phyloP scores from a whole-genome alignment of 2,113 vertebrate species.

The Oncorhynchus nerka region DNA sequence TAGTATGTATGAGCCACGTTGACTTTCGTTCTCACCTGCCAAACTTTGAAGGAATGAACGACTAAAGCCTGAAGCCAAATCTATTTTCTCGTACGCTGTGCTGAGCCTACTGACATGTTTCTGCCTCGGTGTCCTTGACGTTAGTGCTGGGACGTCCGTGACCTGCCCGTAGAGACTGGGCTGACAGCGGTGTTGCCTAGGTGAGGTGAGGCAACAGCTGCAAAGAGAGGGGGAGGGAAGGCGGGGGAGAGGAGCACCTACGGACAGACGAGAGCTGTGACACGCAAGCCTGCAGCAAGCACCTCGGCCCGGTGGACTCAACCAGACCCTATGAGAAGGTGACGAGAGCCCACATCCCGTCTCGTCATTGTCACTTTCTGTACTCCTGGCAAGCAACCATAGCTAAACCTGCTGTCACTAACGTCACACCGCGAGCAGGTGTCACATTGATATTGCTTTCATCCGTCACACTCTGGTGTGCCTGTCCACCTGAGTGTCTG shows the following conservation, averaged over 20 bases:
- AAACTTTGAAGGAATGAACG: too few species aligned
- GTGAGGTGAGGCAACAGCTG: conserved; percentile 23
- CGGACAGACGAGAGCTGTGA: not conserved
- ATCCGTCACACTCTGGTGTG: too few species aligned
- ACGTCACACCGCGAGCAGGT: not conserved
- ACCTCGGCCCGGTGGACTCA: not conserved
- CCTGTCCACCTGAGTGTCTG: not conserved
- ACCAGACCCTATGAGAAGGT: conserved; percentile 1
- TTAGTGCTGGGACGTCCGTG: conserved; percentile 9
- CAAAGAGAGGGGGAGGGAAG: not conserved
- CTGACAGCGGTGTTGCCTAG: conserved; percentile 15
- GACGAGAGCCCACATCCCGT: not conserved
- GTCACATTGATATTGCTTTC: not conserved
- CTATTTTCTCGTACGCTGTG: not conserved
- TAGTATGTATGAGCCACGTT: not conserved
- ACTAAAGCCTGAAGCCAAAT: not conserved
- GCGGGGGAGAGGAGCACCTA: not conserved
- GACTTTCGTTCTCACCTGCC: too few species aligned
- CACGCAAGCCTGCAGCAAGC: conserved; percentile 13
- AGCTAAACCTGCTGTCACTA: not conserved
- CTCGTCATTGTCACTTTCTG: conserved; percentile 45
- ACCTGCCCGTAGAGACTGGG: not conserved
- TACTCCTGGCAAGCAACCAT: not conserved
- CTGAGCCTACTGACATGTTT: conserved; percentile 10
- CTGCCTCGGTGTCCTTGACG: conserved; percentile 44